These are phyloP conservation scores for Diprion similis DNA, from an alignment of 1,140 invertebrate genomes.

Conservation along the genomic window DNA sequence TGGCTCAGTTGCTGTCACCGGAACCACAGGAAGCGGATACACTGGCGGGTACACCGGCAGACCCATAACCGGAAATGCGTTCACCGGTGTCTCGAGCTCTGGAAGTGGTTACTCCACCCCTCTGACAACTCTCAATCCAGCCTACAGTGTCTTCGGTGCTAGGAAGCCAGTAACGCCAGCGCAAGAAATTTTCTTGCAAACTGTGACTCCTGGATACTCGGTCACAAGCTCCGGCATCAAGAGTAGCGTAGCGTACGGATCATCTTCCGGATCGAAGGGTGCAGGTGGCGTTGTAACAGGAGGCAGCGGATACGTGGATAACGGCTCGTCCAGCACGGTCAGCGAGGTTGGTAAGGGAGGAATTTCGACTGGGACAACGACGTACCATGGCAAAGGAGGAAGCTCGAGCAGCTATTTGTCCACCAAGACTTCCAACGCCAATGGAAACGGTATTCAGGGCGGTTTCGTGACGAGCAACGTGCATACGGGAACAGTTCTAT, in stretches of 20 bases:
- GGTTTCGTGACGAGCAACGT: constrained; percentile 25
- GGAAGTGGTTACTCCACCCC: no score
- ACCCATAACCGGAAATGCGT: no score
- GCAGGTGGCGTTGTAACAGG: not conserved
- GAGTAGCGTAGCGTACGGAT: not conserved
- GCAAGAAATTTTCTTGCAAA: not conserved
- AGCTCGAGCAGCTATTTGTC: not conserved
- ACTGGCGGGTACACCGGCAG: no score
- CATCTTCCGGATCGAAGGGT: no score
- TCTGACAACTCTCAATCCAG: no score
- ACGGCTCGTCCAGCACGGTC: not conserved
- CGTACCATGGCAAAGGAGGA: constrained; percentile 5
- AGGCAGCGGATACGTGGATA: not conserved
- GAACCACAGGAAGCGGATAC: no score
- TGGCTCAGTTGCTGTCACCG: no score
- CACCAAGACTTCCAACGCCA: not conserved
- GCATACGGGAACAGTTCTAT: constrained; percentile 24
- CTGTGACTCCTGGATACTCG: not conserved
- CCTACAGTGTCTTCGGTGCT: no score
- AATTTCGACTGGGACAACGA: constrained; percentile 3
- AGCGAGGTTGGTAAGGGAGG: not conserved
- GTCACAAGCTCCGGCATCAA: not conserved
- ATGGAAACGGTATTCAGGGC: constrained; percentile 22
- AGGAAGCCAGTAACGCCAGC: no score
- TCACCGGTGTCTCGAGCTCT: no score